Evolutionary conservation across 2,113 vertebrate species (phyloP).

Genomic region (Erythrolamprus reginae): DNA sequence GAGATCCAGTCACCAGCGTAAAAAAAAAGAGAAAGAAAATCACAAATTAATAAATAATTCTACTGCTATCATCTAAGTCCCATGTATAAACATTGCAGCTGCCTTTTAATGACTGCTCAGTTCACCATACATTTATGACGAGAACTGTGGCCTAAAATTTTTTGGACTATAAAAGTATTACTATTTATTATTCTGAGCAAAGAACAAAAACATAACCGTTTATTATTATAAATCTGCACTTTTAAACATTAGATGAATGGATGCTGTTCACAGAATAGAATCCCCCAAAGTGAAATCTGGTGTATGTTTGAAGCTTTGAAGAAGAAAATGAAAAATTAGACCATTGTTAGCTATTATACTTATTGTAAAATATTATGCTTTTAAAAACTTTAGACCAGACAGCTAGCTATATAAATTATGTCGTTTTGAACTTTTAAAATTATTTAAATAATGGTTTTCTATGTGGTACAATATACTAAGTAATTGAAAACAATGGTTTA

Average conservation of each 20-base stretch:
- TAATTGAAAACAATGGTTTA: not conserved
- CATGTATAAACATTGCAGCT: not conserved
- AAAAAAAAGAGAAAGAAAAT: not conserved
- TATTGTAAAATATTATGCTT: not conserved
- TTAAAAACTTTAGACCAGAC: not conserved
- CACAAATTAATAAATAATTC: not conserved
- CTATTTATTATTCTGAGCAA: not conserved
- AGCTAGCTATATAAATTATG: not conserved
- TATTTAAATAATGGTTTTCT: not conserved
- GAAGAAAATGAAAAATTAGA: not conserved
- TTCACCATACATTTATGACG: not conserved
- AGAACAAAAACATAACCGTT: not conserved
- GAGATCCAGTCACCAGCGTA: not conserved
- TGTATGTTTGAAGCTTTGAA: not conserved
- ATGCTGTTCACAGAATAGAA: not conserved
- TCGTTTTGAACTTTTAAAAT: not conserved
- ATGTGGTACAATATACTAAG: not conserved
- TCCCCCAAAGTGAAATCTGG: not conserved
- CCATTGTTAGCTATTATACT: not conserved
- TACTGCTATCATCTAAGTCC: not conserved
- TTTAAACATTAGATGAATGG: not conserved
- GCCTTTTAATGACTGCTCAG: not conserved
- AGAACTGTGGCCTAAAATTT: not conserved
- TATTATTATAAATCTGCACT: not conserved
- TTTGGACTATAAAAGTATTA: not conserved